Conservation (phyloP, 1,140 invertebrate species). For the Pomacea maculata region DNA sequence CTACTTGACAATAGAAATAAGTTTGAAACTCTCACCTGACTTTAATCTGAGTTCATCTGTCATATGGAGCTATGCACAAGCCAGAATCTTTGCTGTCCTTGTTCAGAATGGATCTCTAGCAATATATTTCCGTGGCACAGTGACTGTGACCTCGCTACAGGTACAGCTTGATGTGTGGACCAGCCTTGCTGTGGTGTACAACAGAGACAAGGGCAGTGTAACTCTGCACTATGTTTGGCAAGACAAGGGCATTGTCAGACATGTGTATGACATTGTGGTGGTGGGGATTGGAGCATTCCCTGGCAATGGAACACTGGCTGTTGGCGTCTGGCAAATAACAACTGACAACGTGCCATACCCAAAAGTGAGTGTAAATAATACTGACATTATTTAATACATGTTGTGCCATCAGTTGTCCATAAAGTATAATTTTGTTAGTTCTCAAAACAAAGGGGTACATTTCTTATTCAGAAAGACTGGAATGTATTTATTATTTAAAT, state of each 20-base stretch:
- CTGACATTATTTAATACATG: neutral
- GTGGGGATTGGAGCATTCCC: constrained; percentile 27
- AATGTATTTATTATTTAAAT: too few species aligned
- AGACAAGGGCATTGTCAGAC: neutral
- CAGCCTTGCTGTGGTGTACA: constrained; percentile 33
- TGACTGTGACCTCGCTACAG: neutral
- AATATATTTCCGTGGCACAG: constrained; percentile 16
- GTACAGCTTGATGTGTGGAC: constrained; percentile 30
- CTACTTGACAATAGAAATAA: constrained; percentile 7
- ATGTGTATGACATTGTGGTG: constrained; percentile 18
- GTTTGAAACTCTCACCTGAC: constrained; percentile 5
- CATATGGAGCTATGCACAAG: constrained; percentile 27
- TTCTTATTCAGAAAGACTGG: too few species aligned
- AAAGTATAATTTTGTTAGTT: too few species aligned
- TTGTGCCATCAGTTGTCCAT: too few species aligned
- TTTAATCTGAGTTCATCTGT: constrained; percentile 18
- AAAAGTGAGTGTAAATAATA: constrained; percentile 19
- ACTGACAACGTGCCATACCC: constrained; percentile 8
- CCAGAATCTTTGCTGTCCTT: constrained; percentile 31
- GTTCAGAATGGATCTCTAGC: constrained; percentile 26
- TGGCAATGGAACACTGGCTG: constrained; percentile 29
- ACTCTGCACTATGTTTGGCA: constrained; percentile 34
- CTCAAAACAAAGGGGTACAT: too few species aligned
- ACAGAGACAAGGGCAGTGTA: constrained; percentile 22
- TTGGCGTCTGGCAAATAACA: constrained; percentile 35